Evolutionary conservation across 2,797 vertebrate species (phyloP), one percentile per base, ranked within the genome.

Genomic region (Champsocephalus esox): DNA sequence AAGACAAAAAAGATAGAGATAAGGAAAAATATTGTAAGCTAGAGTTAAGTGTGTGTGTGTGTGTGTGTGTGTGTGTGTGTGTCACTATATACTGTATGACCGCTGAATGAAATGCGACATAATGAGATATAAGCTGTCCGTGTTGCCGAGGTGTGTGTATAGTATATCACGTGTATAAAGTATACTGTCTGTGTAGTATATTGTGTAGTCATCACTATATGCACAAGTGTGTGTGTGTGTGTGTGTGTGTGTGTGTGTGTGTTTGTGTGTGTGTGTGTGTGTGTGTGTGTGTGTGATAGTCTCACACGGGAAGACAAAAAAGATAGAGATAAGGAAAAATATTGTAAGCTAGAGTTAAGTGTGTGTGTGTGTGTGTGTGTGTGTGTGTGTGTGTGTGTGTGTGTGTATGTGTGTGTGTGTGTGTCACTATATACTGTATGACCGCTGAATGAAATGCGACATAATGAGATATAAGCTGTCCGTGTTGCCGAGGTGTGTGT

Each of bases 101-200:
- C 34, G 46, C 77, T 80, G 70, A 80, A 81, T 61, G 66, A 82
- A 79, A 59, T 81, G 76, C 59, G 66, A 79, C 19, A 62, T 77
- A 76, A 82, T 82, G 61, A 70, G 68, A 78, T 65, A 55, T 56
- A 34, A 70, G 68, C 73, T 67, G 60, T 69, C 51, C 59, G 43
- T 75, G 56, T 14, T 62, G 13, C 24, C 41, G 38, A 1, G 2
- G 11, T 63, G 24, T 45, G 52, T 54, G 61, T 70, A 3, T 59
- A 17, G 61, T 70, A 3, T 58, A 17, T 41, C 21, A 28, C 43
- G 38, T 57, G 24, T 21, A 24, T 52, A 38, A 45, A 68, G 28
- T 32, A 24, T 24, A 9, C 28, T 48, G 46, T 62, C 54, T 57
- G 21, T 38, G 21, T 16, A 28, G 5, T 41, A 52, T 60, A 32